Evolutionary conservation across 2,113 vertebrate genomes (phyloP), one percentile per base, ranked within the genome.

Genomic region (Sialia sialis): DNA sequence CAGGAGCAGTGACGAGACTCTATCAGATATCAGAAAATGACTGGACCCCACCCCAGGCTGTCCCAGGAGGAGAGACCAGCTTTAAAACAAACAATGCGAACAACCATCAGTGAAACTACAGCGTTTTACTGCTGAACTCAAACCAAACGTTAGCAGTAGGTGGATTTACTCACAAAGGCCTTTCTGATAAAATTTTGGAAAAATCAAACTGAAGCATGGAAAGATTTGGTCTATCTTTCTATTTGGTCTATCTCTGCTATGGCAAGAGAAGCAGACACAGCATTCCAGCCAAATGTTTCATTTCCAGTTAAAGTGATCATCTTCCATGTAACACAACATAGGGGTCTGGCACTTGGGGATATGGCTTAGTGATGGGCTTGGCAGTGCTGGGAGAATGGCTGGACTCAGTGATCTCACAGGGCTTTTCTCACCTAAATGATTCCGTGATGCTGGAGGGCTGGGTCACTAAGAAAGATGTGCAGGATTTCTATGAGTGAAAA

Each of bases 131-230:
- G 48, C 25, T 46, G 21, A 86, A 39, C 7, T 63, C 38, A 58
- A 59, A 38, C 23, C 38, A 62, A 63, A 44, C 0, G 0, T 58
- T 19, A 44, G 10, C 3, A 20, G 15, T 27, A 27, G 30, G 30
- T 75, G 27, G 74, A 49, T 67, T 79, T 66, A n/a, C 11, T 89
- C 22, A 49, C 10, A 49, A 39, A 18, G 14, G 32, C 67, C 27
- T 19, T 75, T 70, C 30, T 72, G 48, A 44, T 16, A 62, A 15
- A 58, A 49, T 49, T 81, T 46, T 36, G 49, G 32, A 27, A 68
- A 79, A 23, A 18, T 43, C 64, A 83, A 80, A 48, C 15, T 62
- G 68, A 38, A 76, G 10, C 43, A 5, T 36, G 32, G 16, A 11
- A 63, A 20, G 16, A 87, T 86, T 62, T 74, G 19, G 14, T 64